phyloP scores from a whole-genome alignment of 2,797 vertebrate genomes.

The Spatula versicolor region DNA sequence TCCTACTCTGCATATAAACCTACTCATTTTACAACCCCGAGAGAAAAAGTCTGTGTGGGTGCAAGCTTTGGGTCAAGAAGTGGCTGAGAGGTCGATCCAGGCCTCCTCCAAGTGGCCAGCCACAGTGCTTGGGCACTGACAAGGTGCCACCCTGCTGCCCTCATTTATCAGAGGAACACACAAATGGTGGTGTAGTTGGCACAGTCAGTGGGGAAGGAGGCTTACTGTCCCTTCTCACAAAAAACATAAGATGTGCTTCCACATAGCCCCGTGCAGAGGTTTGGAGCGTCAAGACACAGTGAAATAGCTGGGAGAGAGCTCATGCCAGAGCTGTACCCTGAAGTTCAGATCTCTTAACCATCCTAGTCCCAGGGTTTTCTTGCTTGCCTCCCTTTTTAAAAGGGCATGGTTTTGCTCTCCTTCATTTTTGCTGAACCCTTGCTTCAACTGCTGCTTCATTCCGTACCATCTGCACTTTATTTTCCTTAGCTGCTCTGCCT shows the following conservation, averaged over 20 bases:
- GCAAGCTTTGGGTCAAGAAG: background rate
- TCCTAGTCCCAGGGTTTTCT: background rate
- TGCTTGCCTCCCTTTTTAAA: background rate
- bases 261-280: background rate
- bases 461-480: conserved; percentile 45
- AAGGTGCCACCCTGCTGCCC: background rate
- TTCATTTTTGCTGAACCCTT: conserved; percentile 42
- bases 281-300: background rate
- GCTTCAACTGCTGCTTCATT: conserved; percentile 34
- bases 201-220: background rate
- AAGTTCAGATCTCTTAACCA: background rate
- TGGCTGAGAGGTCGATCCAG: background rate
- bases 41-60: background rate
- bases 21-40: background rate
- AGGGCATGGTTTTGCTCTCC: conserved; percentile 10
- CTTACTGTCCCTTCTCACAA: background rate
- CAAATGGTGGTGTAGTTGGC: background rate
- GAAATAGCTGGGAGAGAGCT: background rate
- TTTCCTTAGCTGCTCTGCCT: conserved; percentile 44
- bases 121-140: fast-evolving
- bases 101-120: fast-evolving
- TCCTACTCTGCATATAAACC: background rate
- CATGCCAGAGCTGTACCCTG: background rate
- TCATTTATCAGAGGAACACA: background rate
- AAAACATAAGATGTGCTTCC: background rate